Percentiles rank a stretch among this genome's conserved stretches.
These are phyloP conservation scores for Stramonita haemastoma DNA, from an alignment of 2,888 invertebrate genomes.

Conservation along the genomic window DNA sequence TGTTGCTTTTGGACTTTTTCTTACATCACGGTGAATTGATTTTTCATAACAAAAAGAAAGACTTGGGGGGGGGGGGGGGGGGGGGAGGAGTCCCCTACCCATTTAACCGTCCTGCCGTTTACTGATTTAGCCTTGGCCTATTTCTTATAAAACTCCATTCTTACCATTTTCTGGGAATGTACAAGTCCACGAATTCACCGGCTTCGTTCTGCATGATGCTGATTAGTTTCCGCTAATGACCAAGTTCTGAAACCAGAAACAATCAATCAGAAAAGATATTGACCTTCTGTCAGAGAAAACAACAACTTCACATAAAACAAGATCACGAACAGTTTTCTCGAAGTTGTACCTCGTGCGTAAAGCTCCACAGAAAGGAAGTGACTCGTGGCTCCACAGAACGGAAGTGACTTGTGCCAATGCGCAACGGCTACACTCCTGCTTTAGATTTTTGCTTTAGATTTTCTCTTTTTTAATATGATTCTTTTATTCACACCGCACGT, in stretches of 20 bases:
- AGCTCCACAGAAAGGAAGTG: not conserved
- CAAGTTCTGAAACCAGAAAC: not conserved
- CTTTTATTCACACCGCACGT: too few species aligned
- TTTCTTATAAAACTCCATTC: not conserved
- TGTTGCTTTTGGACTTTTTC: too few species aligned
- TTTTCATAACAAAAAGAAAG: too few species aligned
- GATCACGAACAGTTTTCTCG: not conserved
- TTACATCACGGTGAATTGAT: too few species aligned
- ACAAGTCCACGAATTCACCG: slow-evolving; percentile 98
- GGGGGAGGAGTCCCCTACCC: too few species aligned
- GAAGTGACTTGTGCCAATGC: not conserved
- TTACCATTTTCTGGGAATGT: slow-evolving; percentile 99
- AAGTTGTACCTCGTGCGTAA: not conserved
- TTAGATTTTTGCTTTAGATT: too few species aligned
- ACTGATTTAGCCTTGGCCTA: too few species aligned
- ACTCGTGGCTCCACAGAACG: not conserved
- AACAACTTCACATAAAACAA: not conserved
- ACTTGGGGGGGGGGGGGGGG: too few species aligned
- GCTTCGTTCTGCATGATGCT: slow-evolving; percentile 97
- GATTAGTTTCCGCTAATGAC: not conserved
- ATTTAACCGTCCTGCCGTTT: too few species aligned
- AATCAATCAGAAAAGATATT: not conserved
- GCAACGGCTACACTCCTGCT: not conserved
- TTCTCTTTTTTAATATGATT: too few species aligned
- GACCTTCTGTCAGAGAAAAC: not conserved